Conservation (phyloP, 2,113 vertebrate species). For the Saccopteryx leptura region DNA sequence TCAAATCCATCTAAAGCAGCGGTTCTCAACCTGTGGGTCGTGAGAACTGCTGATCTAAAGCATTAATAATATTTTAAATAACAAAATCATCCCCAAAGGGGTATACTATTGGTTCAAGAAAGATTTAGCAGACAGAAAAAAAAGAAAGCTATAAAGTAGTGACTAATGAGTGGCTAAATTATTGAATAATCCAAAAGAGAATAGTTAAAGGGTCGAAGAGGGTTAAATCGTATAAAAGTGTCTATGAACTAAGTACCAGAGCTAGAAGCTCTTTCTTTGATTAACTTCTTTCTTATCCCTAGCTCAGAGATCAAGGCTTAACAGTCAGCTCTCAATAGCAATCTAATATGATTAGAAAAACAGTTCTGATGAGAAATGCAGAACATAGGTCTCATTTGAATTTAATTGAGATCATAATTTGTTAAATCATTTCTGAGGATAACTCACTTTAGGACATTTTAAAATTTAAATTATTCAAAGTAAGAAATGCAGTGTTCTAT, state of each 20-base stretch:
- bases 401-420: constrained; percentile 78
- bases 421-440: constrained; percentile 70
- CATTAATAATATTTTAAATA: constrained; percentile 58
- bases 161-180: constrained; percentile 42
- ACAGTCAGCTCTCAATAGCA: constrained; percentile 55
- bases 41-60: too few relatives aligned
- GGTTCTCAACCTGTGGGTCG: too few relatives aligned
- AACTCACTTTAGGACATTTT: constrained; percentile 60
- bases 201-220: constrained; percentile 43
- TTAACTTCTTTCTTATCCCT: constrained; percentile 66
- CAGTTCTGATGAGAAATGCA: constrained; percentile 63
- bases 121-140: constrained; percentile 40
- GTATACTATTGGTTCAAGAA: constrained; percentile 59
- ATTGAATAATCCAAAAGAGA: constrained; percentile 52
- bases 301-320: constrained; percentile 68
- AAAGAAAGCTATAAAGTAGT: constrained; percentile 61
- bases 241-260: constrained; percentile 39
- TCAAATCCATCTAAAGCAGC: constrained; percentile 50
- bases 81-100: constrained; percentile 65
- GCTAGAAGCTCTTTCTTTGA: constrained; percentile 68
- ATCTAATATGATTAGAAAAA: constrained; percentile 72
- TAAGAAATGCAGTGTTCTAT: constrained; percentile 55
- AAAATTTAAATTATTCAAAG: constrained; percentile 64
- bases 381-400: constrained; percentile 65
- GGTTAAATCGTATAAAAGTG: constrained; percentile 46